Base-by-base conservation (phyloP, 2,113 vertebrate species). In the Xiphophorus hellerii region DNA sequence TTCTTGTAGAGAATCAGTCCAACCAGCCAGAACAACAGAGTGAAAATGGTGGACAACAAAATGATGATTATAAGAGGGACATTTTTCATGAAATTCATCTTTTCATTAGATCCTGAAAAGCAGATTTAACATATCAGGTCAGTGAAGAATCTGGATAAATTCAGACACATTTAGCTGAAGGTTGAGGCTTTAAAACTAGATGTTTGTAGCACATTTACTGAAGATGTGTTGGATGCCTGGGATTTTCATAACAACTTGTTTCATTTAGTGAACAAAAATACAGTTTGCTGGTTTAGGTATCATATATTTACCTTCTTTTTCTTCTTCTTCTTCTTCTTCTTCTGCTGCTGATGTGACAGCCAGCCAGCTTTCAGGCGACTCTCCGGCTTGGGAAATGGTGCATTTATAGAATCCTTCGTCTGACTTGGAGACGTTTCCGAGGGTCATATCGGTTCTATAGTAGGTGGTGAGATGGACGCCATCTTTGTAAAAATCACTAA, bases 391-490 rank as follows among this genome's bases (percentile, higher is more conserved):
- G 35, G 78, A n/a, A 27, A 82, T 69, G 61, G 12, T 81, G 76
- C 86, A 88, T 69, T 66, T 72, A 69, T 88, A 88, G 54, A 78
- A n/a, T 76, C 86, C 83, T 54, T 54, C 51, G 22, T 54, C 51
- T 6, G 51, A 54, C 51, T 54, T 54, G 51, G 51, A 25, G 2
- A 82, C 30, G 6, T 30, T 39, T 1, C 2, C 2, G 69, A 88
- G 71, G 3, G 1, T 86, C 74, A 82, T 14, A 30, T 62, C 12
- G 31, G 14, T 29, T 33, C 33, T 2, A 54, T 81, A 74, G 14
- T 0, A 0, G 0, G 35, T 78, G 1, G 1, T 12, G 0, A 83
- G 25, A 0, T 1, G 0, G 0, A 31, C 1, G 1, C 66, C 78
- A n/a, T 84, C 51, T 83, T 77, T 89, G 69, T 62, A 87, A 68